phyloP scores from a whole-genome alignment of 2,113 vertebrate species.

The Rhabdornis inornatus region DNA sequence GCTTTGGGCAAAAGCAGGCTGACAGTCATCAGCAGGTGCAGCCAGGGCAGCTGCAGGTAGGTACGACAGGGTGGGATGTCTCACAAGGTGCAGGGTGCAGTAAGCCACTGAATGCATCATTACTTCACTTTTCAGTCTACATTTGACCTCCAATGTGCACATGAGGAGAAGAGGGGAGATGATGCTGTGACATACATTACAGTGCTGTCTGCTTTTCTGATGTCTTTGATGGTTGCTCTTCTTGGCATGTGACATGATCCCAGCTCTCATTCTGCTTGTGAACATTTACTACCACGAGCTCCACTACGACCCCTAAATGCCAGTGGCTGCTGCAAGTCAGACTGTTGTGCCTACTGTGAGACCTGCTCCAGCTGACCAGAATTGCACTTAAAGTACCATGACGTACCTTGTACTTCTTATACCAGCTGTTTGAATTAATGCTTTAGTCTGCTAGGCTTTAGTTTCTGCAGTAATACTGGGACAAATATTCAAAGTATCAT shows the following conservation, averaged over 20 bases:
- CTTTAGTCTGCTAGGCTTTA: not conserved
- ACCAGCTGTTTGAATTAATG: not conserved
- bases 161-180: not conserved
- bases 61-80: conserved; percentile 18
- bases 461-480: not conserved
- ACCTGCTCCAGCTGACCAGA: not conserved
- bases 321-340: not conserved
- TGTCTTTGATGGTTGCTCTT: not conserved
- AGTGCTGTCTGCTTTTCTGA: not conserved
- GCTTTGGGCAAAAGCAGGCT: conserved; percentile 26
- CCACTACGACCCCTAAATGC: not conserved
- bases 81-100: conserved; percentile 5
- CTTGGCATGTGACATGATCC: not conserved
- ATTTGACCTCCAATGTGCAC: conserved; percentile 19
- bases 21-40: not conserved
- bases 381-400: not conserved
- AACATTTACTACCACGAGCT: not conserved
- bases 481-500: not conserved
- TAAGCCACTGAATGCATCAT: not conserved
- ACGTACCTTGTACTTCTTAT: not conserved
- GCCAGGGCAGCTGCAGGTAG: not conserved
- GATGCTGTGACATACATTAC: not conserved
- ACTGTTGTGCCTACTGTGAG: not conserved
- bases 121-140: not conserved
- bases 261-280: not conserved